Conservation (phyloP, 2,797 vertebrate species). For the Alcedo atthis region DNA sequence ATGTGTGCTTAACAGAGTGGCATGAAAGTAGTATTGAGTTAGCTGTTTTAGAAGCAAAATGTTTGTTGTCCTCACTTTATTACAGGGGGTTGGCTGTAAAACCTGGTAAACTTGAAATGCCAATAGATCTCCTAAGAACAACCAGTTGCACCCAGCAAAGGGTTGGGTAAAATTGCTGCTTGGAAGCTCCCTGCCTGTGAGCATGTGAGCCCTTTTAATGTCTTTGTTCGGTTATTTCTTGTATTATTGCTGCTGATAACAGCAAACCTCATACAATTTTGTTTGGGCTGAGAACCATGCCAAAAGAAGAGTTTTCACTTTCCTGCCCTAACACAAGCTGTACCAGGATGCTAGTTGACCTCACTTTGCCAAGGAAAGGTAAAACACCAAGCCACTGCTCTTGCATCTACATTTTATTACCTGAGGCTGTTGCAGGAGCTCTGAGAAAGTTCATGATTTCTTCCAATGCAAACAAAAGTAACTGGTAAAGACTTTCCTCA, state of each 20-base stretch:
- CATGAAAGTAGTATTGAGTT: background rate
- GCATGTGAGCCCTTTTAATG: background rate
- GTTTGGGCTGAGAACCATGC: background rate
- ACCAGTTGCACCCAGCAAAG: rapidly evolving
- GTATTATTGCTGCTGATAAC: background rate
- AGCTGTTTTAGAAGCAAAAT: background rate
- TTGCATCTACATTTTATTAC: background rate
- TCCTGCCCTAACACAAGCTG: background rate
- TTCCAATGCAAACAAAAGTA: background rate
- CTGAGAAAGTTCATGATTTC: background rate
- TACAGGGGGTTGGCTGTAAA: background rate
- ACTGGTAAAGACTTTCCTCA: background rate
- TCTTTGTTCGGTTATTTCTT: background rate
- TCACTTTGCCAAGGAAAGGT: background rate
- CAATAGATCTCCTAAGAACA: background rate
- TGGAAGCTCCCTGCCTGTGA: background rate
- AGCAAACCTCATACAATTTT: background rate
- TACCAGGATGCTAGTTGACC: background rate
- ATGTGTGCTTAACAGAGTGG: background rate
- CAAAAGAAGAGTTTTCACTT: background rate
- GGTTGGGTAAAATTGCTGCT: background rate
- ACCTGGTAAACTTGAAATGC: background rate
- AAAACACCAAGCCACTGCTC: background rate
- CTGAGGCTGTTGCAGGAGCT: background rate
- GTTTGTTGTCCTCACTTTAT: rapidly evolving